phyloP scores from a whole-genome alignment of 2,797 vertebrate species.

The Sebastes alutus region DNA sequence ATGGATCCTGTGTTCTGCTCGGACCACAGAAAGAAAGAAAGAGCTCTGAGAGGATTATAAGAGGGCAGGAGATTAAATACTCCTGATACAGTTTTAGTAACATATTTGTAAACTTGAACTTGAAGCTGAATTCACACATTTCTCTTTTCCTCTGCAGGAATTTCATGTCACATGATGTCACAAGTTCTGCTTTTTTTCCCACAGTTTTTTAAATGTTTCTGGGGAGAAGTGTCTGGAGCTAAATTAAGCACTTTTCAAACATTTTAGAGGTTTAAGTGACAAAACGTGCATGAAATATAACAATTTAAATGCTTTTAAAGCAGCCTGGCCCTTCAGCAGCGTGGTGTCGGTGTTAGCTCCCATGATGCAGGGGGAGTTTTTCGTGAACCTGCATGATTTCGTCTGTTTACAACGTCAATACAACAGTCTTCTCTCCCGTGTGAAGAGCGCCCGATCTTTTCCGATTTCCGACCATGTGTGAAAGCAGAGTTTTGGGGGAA shows the following conservation, averaged over 20 bases:
- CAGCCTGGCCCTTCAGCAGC: neutral
- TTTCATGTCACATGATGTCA: neutral
- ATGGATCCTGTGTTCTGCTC: constrained; percentile 34
- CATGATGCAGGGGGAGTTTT: too few species aligned
- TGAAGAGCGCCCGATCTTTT: too few species aligned
- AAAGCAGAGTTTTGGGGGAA: too few species aligned
- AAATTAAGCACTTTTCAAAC: neutral
- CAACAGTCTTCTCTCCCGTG: too few species aligned
- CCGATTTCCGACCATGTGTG: too few species aligned
- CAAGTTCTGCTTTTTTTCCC: neutral
- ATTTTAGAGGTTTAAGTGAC: neutral
- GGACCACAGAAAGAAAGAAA: neutral
- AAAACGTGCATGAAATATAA: neutral
- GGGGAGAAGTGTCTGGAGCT: neutral
- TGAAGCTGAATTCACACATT: neutral
- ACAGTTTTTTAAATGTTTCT: neutral
- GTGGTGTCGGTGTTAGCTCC: too few species aligned
- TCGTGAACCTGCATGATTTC: too few species aligned
- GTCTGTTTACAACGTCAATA: too few species aligned
- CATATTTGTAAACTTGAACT: neutral
- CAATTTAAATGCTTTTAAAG: neutral
- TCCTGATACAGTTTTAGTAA: neutral
- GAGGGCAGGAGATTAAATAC: neutral
- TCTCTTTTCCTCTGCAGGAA: neutral
- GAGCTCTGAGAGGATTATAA: constrained; percentile 10